A percentile compares a stretch with the other conserved stretches of the same genome.
These are phyloP conservation scores for Microtus richardsoni DNA, from an alignment of 2,113 vertebrate genomes.

Conservation along the genomic window DNA sequence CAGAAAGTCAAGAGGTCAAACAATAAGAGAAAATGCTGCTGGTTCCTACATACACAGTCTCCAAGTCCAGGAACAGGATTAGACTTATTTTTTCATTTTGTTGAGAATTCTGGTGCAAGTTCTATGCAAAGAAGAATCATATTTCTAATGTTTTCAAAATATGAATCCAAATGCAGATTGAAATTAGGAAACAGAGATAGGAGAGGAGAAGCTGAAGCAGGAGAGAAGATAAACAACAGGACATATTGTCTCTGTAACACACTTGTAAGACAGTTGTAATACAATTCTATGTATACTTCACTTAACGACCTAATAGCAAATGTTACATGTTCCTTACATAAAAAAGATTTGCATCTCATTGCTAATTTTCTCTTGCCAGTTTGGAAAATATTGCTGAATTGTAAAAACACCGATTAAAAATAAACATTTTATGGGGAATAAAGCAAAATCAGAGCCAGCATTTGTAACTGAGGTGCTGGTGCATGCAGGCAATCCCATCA, in stretches of 20 bases:
- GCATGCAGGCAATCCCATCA: neutral
- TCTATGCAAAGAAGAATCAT: neutral
- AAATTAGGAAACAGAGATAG: neutral
- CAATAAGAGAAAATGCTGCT: neutral
- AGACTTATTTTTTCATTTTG: neutral
- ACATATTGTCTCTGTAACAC: neutral
- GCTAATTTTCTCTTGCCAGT: neutral
- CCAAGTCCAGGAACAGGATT: neutral
- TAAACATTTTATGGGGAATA: neutral
- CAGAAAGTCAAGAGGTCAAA: neutral
- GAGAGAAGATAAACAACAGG: neutral
- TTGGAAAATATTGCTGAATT: neutral
- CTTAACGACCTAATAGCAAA: neutral
- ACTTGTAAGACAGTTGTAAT: neutral
- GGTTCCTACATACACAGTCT: neutral
- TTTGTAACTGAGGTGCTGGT: neutral
- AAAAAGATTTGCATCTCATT: neutral
- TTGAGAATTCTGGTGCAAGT: neutral
- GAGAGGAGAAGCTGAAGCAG: neutral
- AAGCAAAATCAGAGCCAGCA: neutral
- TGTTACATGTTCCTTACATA: no score
- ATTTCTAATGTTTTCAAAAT: neutral
- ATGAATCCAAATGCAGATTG: neutral
- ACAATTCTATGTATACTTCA: neutral
- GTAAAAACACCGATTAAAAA: neutral